Base-by-base conservation (phyloP, 2,113 vertebrate genomes). In the Colius striatus region DNA sequence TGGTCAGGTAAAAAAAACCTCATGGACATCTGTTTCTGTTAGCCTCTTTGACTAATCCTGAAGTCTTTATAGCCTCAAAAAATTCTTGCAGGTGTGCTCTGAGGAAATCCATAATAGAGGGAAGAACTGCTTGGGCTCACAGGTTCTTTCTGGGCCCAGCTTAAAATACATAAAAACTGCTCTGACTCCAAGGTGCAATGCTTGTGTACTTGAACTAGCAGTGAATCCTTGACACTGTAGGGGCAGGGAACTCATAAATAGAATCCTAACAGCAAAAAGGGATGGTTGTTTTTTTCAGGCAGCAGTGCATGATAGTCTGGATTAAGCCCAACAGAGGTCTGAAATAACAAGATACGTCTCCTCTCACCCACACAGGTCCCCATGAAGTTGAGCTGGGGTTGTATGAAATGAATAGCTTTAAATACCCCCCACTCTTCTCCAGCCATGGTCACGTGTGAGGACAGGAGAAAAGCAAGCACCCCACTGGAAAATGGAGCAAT, bases 391-490 rank as follows among this genome's bases (percentile, higher is more conserved):
- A 60, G 2, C 7, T 61, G 83, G 13, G 4, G 12, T 2, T 43
- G 11, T 79, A 20, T 32, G 51, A 74, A 77, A 54, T 27, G 9
- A 71, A 10, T 6, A 63, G 27, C 22, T 38, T 30, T 22, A 87
- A 62, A 71, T 13, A 70, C 5, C 2, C 2, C 6, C 7, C 4
- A 2, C 27, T 45, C 45, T 34, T 63, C 77, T 80, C 11, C 9
- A 30, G 60, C 26, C 26, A 3, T 0, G 10, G 15, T 34, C 55
- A 66, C 4, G 1, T 0, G 0, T 2, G 8, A 25, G 50, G 16
- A 32, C 25, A 48, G 62, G 19, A 78, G 61, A n/a, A 54, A 55
- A 80, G 22, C 18, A 26, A 88, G 32, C 5, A 65, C 14, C 50
- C 29, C 4, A 0, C 67, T 86, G 47, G 47, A 74, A 8, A 67